Evolutionary conservation across 1,140 invertebrate species (phyloP), one percentile per base, ranked within the genome.

Genomic region (Mylabris phalerata): DNA sequence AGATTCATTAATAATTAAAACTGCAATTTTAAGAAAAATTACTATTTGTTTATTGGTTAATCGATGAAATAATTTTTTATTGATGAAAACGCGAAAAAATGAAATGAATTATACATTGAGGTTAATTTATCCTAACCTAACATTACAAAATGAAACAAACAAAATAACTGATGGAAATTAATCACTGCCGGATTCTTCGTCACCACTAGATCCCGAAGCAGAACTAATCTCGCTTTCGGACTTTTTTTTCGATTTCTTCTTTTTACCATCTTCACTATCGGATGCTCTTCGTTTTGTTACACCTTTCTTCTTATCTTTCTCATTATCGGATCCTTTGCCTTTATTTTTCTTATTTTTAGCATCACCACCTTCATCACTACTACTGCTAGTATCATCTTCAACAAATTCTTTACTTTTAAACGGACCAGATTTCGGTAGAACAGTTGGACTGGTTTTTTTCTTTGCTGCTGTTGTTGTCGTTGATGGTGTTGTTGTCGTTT

Each of bases 371-470:
- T 78, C 79, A 3, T 80, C 82, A 55, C 75, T 75, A 44, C 75
- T 77, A 54, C 81, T 80, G 55, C 77, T 83, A 66, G 82, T 82
- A 50, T 85, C 84, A 57, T 86, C 84, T 48, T 80, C 81, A 47
- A 96, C 92, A 69, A 92, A 96, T 75, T 97, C 94, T 73, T 95
- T 95, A 69, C 92, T 95, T 69, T 93, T 95, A 71, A 88, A 92
- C 47, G 77, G 71, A 9, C 79, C 77, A 27, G 64, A 49, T 48
- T 75, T 75, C 10, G 70, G 73, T 7, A 77, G 72, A 13, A 77
- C 75, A 9, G 75, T 77, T 39, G 75, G 69, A 50, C 71, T 75
- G 67, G 80, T 81, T 64, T 73, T 80, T 62, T 75, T 80, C 64
- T 60, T 71, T 67, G 65, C 68, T 64, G 66, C 73, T 49, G 64